phyloP scores from a whole-genome alignment of 2,888 invertebrate species.

The Leptopterna dolabrata region DNA sequence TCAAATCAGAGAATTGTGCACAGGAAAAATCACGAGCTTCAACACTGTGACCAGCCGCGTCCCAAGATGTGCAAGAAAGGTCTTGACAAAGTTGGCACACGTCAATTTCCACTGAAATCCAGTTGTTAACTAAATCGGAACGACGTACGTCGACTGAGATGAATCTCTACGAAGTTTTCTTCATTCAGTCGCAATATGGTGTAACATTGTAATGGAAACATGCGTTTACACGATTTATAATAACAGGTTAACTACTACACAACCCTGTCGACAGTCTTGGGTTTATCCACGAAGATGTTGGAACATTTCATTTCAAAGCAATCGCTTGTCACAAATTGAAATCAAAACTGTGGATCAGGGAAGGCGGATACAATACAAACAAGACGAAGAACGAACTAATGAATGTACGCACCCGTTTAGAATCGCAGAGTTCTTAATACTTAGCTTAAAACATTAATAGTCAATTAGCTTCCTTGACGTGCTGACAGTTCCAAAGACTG shows the following conservation, averaged over 20 bases:
- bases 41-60: slow-evolving; percentile 36
- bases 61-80: neutral
- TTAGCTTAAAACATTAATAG: no score
- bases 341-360: no score
- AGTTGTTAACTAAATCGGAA: neutral
- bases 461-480: no score
- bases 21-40: slow-evolving; percentile 53
- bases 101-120: neutral
- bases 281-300: no score
- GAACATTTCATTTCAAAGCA: no score
- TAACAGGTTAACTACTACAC: neutral
- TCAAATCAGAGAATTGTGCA: slow-evolving; percentile 35
- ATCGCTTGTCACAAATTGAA: no score
- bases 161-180: neutral
- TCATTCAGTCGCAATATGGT: neutral
- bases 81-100: neutral
- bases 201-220: neutral
- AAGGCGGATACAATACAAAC: no score
- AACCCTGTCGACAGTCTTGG: neutral
- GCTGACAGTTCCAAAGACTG: no score
- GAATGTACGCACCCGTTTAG: no score
- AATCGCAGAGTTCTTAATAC: no score
- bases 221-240: neutral
- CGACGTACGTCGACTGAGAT: neutral
- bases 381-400: no score